phyloP scores from a whole-genome alignment of 2,113 vertebrate genomes.

The Serilophus lunatus region DNA sequence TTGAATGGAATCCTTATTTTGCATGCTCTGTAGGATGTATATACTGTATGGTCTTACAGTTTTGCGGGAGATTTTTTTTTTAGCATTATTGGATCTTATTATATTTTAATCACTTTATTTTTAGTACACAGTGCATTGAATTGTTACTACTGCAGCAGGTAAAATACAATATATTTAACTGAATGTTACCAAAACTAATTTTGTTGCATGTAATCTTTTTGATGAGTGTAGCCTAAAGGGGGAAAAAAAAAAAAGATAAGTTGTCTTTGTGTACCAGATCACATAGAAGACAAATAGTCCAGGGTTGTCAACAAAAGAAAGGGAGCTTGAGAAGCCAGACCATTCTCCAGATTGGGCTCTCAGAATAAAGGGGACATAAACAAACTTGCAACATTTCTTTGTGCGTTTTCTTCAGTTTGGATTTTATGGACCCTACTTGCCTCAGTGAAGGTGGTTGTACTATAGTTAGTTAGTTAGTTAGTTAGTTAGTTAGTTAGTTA shows the following conservation, averaged over 20 bases:
- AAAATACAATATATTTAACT: background rate
- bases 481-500: no score
- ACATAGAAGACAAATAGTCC: background rate
- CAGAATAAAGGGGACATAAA: background rate
- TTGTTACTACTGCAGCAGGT: background rate
- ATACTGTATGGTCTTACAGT: constrained; percentile 15
- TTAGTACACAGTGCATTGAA: background rate
- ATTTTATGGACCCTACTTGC: background rate
- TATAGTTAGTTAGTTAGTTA: no score
- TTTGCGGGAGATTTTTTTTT: background rate
- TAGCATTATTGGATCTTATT: background rate
- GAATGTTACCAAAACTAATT: background rate
- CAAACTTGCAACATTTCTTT: background rate
- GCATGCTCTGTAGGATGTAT: background rate
- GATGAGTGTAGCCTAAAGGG: background rate
- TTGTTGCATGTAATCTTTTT: background rate
- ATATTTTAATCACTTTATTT: background rate
- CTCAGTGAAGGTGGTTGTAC: background rate
- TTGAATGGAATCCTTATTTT: constrained; percentile 51
- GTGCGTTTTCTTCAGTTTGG: background rate
- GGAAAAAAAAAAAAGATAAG: background rate
- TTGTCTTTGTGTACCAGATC: background rate
- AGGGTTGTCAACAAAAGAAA: background rate
- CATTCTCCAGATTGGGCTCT: background rate
- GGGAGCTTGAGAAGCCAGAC: background rate